Evolutionary conservation across 2,797 vertebrate genomes (phyloP).

Genomic region (Tokudaia muenninki): DNA sequence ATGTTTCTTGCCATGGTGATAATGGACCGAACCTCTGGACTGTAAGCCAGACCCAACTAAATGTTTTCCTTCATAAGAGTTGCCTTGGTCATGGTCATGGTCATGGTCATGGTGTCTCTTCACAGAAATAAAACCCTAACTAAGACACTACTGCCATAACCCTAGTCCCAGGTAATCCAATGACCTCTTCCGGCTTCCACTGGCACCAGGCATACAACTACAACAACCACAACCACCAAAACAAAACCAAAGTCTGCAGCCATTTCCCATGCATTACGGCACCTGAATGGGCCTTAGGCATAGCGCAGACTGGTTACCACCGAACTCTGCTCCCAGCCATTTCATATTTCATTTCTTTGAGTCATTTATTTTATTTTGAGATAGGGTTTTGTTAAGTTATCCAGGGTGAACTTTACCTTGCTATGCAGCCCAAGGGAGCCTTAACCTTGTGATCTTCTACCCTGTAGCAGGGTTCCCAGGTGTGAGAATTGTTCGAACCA

Average conservation of each 20-base stretch:
- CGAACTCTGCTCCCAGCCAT: background rate
- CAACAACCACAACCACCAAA: background rate
- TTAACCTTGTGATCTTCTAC: background rate
- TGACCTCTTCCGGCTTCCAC: background rate
- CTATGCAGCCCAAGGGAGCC: background rate
- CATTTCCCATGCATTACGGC: too few species aligned
- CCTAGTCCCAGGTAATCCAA: background rate
- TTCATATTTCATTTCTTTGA: background rate
- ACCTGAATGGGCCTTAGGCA: background rate
- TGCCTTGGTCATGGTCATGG: background rate
- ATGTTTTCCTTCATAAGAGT: background rate
- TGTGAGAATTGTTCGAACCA: too few species aligned
- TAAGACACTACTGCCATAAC: background rate
- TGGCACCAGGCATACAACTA: background rate
- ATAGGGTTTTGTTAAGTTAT: background rate
- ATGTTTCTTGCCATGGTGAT: background rate
- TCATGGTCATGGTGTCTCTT: background rate
- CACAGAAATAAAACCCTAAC: background rate
- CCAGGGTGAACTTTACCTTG: background rate
- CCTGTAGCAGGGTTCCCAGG: too few species aligned
- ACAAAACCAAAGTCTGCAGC: background rate
- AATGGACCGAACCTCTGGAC: background rate
- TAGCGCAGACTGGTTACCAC: background rate
- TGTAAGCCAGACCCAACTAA: background rate
- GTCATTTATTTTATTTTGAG: background rate